These are phyloP conservation scores for Trachelus iudaicus DNA, from an alignment of 2,888 invertebrate species.

Conservation along the genomic window DNA sequence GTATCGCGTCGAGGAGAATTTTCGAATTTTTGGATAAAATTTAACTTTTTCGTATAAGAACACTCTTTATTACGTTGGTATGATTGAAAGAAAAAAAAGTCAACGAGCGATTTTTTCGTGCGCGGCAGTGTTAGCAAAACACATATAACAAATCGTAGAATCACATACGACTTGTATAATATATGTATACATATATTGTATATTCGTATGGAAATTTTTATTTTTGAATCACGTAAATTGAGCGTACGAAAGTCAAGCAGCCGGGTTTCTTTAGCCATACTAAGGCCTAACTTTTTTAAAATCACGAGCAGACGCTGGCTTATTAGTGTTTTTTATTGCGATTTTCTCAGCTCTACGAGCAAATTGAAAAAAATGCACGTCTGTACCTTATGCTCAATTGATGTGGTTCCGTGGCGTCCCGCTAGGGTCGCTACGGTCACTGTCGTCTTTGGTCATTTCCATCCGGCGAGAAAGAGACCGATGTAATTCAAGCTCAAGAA, in stretches of 20 bases:
- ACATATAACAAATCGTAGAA: neutral
- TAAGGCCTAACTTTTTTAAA: too few relatives aligned
- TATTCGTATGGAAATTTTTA: too few relatives aligned
- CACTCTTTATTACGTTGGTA: neutral
- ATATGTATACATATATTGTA: too few relatives aligned
- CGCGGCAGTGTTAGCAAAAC: neutral
- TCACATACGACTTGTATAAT: too few relatives aligned
- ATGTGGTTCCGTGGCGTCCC: neutral
- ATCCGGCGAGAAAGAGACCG: neutral
- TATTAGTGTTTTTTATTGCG: neutral
- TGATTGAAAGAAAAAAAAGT: neutral
- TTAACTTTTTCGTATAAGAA: neutral
- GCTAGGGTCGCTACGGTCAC: neutral
- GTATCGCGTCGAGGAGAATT: neutral
- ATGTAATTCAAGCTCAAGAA: slow-evolving; percentile 25
- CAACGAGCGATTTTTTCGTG: neutral
- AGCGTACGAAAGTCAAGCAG: too few relatives aligned
- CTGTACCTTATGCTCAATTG: neutral
- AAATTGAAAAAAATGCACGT: neutral
- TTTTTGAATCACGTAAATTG: too few relatives aligned
- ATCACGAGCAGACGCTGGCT: neutral
- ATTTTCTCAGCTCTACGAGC: neutral
- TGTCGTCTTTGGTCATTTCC: neutral
- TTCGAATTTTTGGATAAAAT: neutral
- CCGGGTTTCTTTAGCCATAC: too few relatives aligned